Conservation (phyloP, 2,888 invertebrate species). For the Dryomyza anilis region DNA sequence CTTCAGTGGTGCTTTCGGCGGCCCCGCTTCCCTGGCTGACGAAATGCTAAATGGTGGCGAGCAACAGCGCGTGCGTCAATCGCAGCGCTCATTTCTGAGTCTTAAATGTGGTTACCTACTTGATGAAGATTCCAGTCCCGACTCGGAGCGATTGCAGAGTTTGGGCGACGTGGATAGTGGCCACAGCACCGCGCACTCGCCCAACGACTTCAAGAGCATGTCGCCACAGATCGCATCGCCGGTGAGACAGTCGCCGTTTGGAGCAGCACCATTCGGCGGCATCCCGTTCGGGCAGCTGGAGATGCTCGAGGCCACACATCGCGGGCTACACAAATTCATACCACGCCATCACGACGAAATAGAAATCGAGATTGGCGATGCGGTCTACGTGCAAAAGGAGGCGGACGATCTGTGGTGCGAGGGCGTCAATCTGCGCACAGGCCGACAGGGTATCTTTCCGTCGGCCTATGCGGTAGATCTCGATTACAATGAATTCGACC, state of each 20-base stretch:
- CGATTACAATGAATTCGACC: constrained; percentile 95
- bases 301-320: constrained; percentile 91
- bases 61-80: constrained; percentile 37
- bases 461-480: constrained; percentile 96
- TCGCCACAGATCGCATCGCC: constrained; percentile 73
- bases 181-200: constrained; percentile 89
- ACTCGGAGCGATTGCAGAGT: constrained; percentile 80
- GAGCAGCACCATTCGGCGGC: constrained; percentile 71
- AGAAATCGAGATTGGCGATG: constrained; percentile 96
- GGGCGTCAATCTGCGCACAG: constrained; percentile 94
- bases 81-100: constrained; percentile 66
- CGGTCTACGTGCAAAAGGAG: constrained; percentile 94
- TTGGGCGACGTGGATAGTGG: constrained; percentile 83
- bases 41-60: constrained; percentile 38
- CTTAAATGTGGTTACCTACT: constrained; percentile 76
- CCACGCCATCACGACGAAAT: constrained; percentile 95
- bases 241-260: constrained; percentile 69
- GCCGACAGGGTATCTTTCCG: constrained; percentile 93
- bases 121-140: constrained; percentile 84
- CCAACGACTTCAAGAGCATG: constrained; percentile 86
- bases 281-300: constrained; percentile 81
- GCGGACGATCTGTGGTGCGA: constrained; percentile 98
- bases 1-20: constrained; percentile 57
- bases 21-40: constrained; percentile 63
- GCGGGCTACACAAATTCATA: constrained; percentile 94